A percentile compares a stretch with the other conserved stretches of the same genome.
Evolutionary conservation across 1,140 invertebrate genomes (phyloP).

Genomic region (Atta cephalotes): DNA sequence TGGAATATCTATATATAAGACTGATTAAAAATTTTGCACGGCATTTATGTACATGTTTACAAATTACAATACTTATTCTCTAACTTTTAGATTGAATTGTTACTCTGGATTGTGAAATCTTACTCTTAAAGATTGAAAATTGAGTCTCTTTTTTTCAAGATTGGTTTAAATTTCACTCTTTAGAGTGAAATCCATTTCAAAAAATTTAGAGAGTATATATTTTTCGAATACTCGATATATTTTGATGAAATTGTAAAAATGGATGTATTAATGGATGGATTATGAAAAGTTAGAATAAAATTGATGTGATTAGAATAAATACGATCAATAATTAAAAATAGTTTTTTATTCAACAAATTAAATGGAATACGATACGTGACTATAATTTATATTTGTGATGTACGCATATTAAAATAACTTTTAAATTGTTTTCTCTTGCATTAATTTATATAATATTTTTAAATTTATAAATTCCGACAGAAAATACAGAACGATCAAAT

Average conservation of each 20-base stretch:
- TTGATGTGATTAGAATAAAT: background rate
- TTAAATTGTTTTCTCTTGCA: background rate
- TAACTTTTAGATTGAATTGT: no score
- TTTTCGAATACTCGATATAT: background rate
- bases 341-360: background rate
- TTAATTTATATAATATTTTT: constrained; percentile 1
- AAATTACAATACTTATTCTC: background rate
- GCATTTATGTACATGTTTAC: background rate
- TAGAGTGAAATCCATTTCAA: no score
- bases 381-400: background rate
- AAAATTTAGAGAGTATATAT: no score
- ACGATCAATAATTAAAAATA: background rate
- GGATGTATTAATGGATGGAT: background rate
- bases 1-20: background rate
- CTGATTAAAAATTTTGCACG: background rate
- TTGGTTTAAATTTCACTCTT: no score
- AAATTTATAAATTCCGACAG: background rate
- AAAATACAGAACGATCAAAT: background rate
- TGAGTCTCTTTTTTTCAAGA: no score
- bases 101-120: no score
- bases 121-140: no score
- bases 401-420: background rate
- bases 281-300: background rate
- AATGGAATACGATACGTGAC: background rate
- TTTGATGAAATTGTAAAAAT: background rate